These are phyloP conservation scores for Seriola aureovittata DNA, from an alignment of 2,113 vertebrate genomes.

Conservation along the genomic window DNA sequence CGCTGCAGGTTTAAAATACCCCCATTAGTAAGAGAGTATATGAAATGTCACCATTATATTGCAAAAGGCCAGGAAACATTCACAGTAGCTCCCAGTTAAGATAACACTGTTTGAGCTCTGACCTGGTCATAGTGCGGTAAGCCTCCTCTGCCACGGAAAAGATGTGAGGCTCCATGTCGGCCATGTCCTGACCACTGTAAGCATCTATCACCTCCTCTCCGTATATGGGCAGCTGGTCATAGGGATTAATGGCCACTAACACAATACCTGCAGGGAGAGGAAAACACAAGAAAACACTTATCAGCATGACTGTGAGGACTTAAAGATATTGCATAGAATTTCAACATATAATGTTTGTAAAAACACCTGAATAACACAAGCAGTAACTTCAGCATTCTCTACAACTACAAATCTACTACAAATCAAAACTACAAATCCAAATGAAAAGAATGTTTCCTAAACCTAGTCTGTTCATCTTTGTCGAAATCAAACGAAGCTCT, in stretches of 20 bases:
- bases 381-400: neutral
- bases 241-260: slow-evolving; percentile 87
- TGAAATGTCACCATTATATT: neutral
- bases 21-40: neutral
- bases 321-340: neutral
- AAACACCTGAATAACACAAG: neutral
- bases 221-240: slow-evolving; percentile 86
- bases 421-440: neutral
- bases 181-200: slow-evolving; percentile 86
- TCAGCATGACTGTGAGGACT: neutral
- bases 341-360: neutral
- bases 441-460: neutral
- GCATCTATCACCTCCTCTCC: slow-evolving; percentile 88
- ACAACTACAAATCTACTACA: neutral
- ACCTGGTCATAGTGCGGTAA: slow-evolving; percentile 87
- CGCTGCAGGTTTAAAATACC: neutral
- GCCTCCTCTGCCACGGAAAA: slow-evolving; percentile 88
- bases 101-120: slow-evolving; percentile 19
- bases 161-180: slow-evolving; percentile 88
- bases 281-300: neutral
- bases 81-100: neutral
- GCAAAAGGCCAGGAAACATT: neutral
- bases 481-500: neutral
- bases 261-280: slow-evolving; percentile 82
- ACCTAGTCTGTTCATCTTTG: too few relatives aligned